These are phyloP conservation scores for Watersipora subatra DNA, from an alignment of 1,140 invertebrate genomes.

Conservation along the genomic window DNA sequence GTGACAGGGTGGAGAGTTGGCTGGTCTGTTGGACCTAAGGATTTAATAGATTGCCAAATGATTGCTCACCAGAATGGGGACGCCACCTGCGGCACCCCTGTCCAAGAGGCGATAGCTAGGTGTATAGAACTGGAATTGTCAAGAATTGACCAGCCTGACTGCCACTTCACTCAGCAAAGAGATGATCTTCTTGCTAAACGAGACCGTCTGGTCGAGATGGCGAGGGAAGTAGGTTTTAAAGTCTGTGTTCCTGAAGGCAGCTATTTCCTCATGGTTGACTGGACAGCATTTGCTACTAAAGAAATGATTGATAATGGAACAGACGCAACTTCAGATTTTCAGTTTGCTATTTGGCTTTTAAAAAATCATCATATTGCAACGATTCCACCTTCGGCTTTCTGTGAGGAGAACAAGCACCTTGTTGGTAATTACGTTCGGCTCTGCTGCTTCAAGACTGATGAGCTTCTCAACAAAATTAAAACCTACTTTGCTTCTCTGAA, in stretches of 20 bases:
- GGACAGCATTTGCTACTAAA: not conserved
- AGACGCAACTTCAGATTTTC: not conserved
- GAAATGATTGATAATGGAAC: not conserved
- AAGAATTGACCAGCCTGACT: slow-evolving; percentile 51
- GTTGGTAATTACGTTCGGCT: not conserved
- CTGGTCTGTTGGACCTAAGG: slow-evolving; percentile 60
- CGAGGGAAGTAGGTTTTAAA: slow-evolving; percentile 65
- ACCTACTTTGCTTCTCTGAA: no score
- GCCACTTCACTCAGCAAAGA: slow-evolving; percentile 65
- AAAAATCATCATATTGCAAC: not conserved
- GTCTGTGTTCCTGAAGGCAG: slow-evolving; percentile 82
- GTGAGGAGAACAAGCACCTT: not conserved
- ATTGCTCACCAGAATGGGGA: slow-evolving; percentile 83
- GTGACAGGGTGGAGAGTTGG: slow-evolving; percentile 68
- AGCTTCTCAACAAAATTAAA: no score
- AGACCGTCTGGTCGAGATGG: slow-evolving; percentile 59
- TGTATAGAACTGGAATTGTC: slow-evolving; percentile 70
- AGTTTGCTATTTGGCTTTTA: not conserved
- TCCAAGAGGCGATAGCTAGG: slow-evolving; percentile 70
- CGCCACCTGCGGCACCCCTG: slow-evolving; percentile 69
- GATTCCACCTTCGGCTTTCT: not conserved
- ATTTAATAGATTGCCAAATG: slow-evolving; percentile 43
- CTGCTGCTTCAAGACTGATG: not conserved
- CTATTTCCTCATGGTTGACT: slow-evolving; percentile 80
- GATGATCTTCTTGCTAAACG: slow-evolving; percentile 62